phyloP scores from a whole-genome alignment of 2,888 invertebrate genomes.

The Trisateles emortualis region DNA sequence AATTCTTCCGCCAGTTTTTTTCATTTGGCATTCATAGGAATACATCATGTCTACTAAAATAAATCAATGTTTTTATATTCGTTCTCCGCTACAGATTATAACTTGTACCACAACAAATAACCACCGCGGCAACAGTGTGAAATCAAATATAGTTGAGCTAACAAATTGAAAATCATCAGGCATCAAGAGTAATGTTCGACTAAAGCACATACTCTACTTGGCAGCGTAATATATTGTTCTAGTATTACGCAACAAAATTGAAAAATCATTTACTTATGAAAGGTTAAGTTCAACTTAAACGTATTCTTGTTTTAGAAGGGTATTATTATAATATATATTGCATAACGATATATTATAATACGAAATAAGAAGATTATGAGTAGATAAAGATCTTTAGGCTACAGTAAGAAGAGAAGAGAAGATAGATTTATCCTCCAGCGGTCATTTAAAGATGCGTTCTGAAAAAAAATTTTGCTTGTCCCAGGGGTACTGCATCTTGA shows the following conservation, averaged over 20 bases:
- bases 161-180: constrained; percentile 60
- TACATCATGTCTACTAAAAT: too few species aligned
- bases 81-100: constrained; percentile 14
- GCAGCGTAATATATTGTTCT: constrained; percentile 25
- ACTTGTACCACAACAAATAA: constrained; percentile 34
- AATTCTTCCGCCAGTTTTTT: too few species aligned
- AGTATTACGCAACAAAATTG: constrained; percentile 9
- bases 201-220: constrained; percentile 24
- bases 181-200: constrained; percentile 28
- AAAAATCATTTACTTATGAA: constrained; percentile 1
- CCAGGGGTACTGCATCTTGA: too few species aligned
- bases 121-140: constrained; percentile 56
- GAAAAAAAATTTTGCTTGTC: too few species aligned
- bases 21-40: too few species aligned
- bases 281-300: constrained; percentile 10
- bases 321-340: not conserved
- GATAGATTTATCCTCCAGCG: too few species aligned
- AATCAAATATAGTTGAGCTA: constrained; percentile 58
- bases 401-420: too few species aligned
- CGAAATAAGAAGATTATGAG: too few species aligned
- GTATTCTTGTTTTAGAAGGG: not conserved
- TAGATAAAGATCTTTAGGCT: too few species aligned
- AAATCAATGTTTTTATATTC: not conserved
- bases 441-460: too few species aligned
- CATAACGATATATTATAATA: not conserved